Base-by-base conservation (phyloP, 1,140 invertebrate species). In the Lordiphosa mommai region DNA sequence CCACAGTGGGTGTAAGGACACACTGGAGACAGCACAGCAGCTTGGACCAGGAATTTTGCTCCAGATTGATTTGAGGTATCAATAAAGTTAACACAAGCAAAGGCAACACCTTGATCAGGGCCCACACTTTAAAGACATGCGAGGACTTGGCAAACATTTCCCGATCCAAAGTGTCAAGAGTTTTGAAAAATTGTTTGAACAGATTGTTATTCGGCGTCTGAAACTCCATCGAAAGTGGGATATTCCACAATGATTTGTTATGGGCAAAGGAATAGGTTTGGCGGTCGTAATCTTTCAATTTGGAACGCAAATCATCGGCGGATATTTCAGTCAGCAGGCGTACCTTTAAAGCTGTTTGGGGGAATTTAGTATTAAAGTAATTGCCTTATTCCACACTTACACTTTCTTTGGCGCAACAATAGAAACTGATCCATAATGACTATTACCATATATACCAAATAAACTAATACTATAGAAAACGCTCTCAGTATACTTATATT, bases 401-500 rank as follows among this genome's bases (percentile, higher is more conserved):
- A 5, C 12, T 20, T 55, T 0, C 29, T 16, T 12, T 17, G 36
- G 0, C 50, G 51, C 17, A 33, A 50, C 4, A 49, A 29, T 29
- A 66, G 14, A 36, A 38, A 61, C 29, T 50, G n/a, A 41, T 66
- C 63, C 10, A 49, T 1, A 12, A 61, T 30, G 2, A 66, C 29
- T 7, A 66, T 5, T 2, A 17, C 1, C 5, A 61, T 36, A 4
- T 66, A 61, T 1, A 61, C 14, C 1, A 61, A 5, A 8, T 36
- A 55, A 7, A 61, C 12, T n/a, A 33, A n/a, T 0, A 20, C 6
- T 38, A 61, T 55, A 0, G 46, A 46, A 0, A 48, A 6, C 0
- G 44, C 58, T 32, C 14, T 30, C 1, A n/a, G 0, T 14, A 51
- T 12, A 4, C 27, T 29, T 0, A 66, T 16, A 9, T 3, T 17